Percentiles rank a stretch among this genome's conserved stretches.
phyloP scores from a whole-genome alignment of 2,113 vertebrate species.

The Pantherophis guttatus region DNA sequence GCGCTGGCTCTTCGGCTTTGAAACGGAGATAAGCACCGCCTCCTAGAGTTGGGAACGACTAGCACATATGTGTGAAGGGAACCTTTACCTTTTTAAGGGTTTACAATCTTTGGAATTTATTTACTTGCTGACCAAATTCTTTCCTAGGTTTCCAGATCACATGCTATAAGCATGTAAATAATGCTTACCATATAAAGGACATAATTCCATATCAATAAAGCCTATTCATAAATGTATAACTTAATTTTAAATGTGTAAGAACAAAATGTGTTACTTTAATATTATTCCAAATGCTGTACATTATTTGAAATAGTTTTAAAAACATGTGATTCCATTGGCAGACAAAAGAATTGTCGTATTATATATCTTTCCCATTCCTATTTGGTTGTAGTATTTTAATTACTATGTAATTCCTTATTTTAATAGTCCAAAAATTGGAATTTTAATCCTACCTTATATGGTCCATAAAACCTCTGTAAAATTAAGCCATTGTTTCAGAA shows the following conservation, averaged over 20 bases:
- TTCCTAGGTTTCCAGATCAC: background rate
- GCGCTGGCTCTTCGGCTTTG: too few relatives aligned
- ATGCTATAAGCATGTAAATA: background rate
- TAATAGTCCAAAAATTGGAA: slow-evolving; percentile 11
- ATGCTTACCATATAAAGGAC: background rate
- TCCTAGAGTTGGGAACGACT: too few relatives aligned
- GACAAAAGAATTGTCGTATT: background rate
- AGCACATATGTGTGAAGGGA: too few relatives aligned
- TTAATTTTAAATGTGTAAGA: background rate
- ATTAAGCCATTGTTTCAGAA: slow-evolving; percentile 14
- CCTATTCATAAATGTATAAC: background rate
- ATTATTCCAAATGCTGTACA: background rate
- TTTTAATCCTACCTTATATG: background rate
- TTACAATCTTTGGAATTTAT: background rate
- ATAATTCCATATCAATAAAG: background rate
- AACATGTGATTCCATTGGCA: background rate
- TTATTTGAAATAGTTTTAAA: background rate
- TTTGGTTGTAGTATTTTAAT: background rate
- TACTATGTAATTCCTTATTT: background rate
- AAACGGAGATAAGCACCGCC: too few relatives aligned
- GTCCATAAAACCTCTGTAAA: slow-evolving; percentile 8
- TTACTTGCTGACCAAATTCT: background rate
- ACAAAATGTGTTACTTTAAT: background rate
- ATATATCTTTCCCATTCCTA: background rate
- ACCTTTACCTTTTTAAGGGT: background rate